These are phyloP conservation scores for Sebastes matsubarae DNA, from an alignment of 2,797 vertebrate genomes.

Conservation along the genomic window DNA sequence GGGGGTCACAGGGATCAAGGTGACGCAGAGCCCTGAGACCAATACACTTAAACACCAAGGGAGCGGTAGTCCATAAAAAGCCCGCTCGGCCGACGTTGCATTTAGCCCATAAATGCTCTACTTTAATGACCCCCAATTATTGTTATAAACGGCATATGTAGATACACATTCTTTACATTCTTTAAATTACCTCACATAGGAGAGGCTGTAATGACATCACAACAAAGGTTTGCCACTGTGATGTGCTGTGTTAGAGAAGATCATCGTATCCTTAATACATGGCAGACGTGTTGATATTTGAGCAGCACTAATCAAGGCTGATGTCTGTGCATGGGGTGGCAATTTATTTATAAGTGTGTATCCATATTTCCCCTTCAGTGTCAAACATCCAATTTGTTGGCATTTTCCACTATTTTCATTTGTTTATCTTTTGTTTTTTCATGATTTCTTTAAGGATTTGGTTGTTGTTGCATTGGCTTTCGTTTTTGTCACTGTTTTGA, in stretches of 20 bases:
- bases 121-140: conserved; percentile 78
- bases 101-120: conserved; percentile 75
- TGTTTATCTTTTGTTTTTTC: conserved; percentile 7
- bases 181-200: conserved; percentile 44
- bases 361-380: conserved; percentile 26
- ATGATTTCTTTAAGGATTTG: conserved; percentile 22
- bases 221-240: conserved; percentile 28
- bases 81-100: conserved; percentile 65
- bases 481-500: conserved; percentile 67
- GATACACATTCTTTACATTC: conserved; percentile 58
- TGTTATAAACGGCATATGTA: conserved; percentile 70
- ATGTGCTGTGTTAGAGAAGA: conserved; percentile 10
- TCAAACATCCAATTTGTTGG: conserved; percentile 40
- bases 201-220: conserved; percentile 29
- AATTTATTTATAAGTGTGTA: conserved; percentile 32
- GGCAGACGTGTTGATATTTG: conserved; percentile 35
- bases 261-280: not conserved
- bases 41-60: conserved; percentile 80
- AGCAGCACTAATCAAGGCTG: conserved; percentile 35
- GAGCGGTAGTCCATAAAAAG: conserved; percentile 81
- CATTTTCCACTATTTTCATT: conserved; percentile 25
- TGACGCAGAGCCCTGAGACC: conserved; percentile 80
- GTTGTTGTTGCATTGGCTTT: conserved; percentile 60
- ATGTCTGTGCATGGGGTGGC: conserved; percentile 3
- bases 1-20: conserved; percentile 82